Base-by-base conservation (phyloP, 1,140 invertebrate genomes). In the Diorhabda sublineata region DNA sequence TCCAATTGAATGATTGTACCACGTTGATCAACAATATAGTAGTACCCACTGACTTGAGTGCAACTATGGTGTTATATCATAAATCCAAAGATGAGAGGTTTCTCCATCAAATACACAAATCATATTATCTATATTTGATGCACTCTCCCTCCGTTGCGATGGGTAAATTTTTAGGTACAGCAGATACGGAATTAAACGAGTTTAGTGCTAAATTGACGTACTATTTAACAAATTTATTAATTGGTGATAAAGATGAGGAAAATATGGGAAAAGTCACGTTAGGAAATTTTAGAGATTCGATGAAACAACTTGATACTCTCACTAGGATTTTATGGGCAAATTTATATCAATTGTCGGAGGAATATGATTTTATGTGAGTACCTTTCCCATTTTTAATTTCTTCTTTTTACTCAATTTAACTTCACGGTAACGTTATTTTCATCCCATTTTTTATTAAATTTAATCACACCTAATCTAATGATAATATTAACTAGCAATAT, bases 261-360 rank as follows among this genome's bases (percentile, higher is more conserved):
- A 61, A 70, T 63, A 56, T 45, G 6, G 71, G 26, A 4, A 60
- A 58, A 11, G 68, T 69, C 5, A 73, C 71, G 41, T 72, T 78
- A 8, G 73, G 72, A 2, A 76, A 76, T 66, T 79, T 76, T 61
- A 69, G 71, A 57, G 71, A 77, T 44, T 52, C 72, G 11, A 60
- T 73, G 44, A 66, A 71, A n/a, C 71, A 76, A 68, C 73, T 73
- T 60, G 44, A 69, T 42, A 74, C 61, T 63, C 59, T 81, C n/a
- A 75, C 68, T 68, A 9, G 64, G 8, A 64, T 71, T 8, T 64
- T 81, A 45, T 81, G 79, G 79, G 71, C 66, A 43, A 79, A 81
- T 72, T 68, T 77, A 45, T 64, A 71, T 45, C 74, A 74, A 26
- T 52, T 79, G n/a, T 74, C 75, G 5, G 58, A 68, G n/a, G 59